A percentile compares a stretch with the other conserved stretches of the same genome.
These are phyloP conservation scores for Cheirogaleus major DNA, from an alignment of 2,797 vertebrate genomes.

Conservation along the genomic window DNA sequence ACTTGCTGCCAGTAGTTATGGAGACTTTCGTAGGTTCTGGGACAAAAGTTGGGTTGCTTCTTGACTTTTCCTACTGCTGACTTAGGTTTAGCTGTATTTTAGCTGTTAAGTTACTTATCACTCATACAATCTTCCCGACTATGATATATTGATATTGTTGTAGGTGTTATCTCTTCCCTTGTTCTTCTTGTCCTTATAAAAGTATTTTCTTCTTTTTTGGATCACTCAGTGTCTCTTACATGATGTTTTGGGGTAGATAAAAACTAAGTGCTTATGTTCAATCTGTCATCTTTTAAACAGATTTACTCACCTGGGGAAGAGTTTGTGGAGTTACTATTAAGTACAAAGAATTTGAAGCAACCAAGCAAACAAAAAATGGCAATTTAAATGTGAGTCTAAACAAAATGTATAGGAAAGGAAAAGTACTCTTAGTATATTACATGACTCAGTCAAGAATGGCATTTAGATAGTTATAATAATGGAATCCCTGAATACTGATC, in stretches of 20 bases:
- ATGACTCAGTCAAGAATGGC: neutral
- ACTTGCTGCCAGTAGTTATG: neutral
- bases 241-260: neutral
- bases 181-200: neutral
- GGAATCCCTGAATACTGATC: neutral
- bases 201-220: neutral
- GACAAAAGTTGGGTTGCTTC: neutral
- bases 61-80: neutral
- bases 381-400: neutral
- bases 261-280: neutral
- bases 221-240: neutral
- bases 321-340: neutral
- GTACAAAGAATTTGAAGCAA: neutral
- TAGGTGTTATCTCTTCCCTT: neutral
- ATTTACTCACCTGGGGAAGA: neutral
- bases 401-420: neutral
- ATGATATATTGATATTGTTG: neutral
- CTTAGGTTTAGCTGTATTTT: neutral
- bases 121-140: neutral
- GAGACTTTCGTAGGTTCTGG: neutral
- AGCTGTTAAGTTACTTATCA: neutral
- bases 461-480: neutral
- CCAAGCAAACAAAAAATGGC: neutral
- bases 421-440: neutral
- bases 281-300: neutral